Conservation (phyloP, 2,113 vertebrate species). For the Apistogramma diplotaenia region DNA sequence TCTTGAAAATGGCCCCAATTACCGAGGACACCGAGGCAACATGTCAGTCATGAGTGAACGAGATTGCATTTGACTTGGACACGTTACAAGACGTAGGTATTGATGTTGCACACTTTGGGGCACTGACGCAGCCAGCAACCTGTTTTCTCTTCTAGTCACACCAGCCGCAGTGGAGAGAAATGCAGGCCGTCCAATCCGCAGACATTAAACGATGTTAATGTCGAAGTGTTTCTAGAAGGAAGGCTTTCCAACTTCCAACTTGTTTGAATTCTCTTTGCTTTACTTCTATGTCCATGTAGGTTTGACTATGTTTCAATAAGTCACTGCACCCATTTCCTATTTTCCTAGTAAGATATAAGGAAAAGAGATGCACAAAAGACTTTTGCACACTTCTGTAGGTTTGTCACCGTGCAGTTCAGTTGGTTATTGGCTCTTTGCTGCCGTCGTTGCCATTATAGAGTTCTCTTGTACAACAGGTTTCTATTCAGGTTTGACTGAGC, state of each 20-base stretch:
- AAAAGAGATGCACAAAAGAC: not conserved
- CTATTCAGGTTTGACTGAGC: not conserved
- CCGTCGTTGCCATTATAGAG: not conserved
- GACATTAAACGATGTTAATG: not conserved
- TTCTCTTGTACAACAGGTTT: not conserved
- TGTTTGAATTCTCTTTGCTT: not conserved
- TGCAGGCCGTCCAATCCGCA: no score
- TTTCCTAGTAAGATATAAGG: not conserved
- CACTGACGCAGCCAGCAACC: not conserved
- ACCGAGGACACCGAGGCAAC: not conserved
- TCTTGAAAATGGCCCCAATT: constrained; percentile 63
- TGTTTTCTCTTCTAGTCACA: not conserved
- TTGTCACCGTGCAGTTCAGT: not conserved
- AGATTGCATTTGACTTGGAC: constrained; percentile 9
- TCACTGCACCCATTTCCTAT: not conserved
- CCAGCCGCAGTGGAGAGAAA: not conserved
- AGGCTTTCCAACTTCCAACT: not conserved
- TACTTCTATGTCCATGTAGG: not conserved
- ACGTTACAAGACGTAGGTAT: not conserved
- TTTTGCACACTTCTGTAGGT: not conserved
- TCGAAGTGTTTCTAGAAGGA: not conserved
- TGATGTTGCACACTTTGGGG: not conserved
- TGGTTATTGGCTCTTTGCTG: not conserved
- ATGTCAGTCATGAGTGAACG: constrained; percentile 19
- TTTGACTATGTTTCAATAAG: not conserved